Percentiles rank a stretch among this genome's conserved stretches.
phyloP scores from a whole-genome alignment of 2,888 invertebrate genomes.

The Drosophila neonasuta region DNA sequence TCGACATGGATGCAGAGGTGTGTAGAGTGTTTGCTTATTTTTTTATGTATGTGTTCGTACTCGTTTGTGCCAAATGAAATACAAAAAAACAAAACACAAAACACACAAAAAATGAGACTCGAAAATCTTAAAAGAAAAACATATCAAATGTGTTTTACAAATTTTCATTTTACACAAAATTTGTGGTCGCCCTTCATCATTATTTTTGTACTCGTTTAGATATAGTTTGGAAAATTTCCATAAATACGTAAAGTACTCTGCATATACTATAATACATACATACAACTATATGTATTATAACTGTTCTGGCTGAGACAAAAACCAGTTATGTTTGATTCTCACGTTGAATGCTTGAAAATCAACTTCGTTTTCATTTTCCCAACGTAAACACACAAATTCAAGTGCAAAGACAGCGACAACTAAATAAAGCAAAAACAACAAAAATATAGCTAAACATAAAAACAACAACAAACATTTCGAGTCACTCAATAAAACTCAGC shows the following conservation, averaged over 20 bases:
- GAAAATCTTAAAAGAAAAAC: not conserved
- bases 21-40: constrained; percentile 44
- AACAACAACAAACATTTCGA: constrained; percentile 16
- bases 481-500: constrained; percentile 26
- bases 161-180: not conserved
- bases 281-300: not conserved
- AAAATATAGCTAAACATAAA: constrained; percentile 17
- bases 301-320: not conserved
- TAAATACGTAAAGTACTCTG: not conserved
- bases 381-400: constrained; percentile 39
- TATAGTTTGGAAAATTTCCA: not conserved
- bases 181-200: not conserved
- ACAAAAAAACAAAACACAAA: not conserved
- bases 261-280: too few relatives aligned
- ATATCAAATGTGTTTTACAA: not conserved
- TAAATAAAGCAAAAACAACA: constrained; percentile 18
- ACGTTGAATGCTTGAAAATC: constrained; percentile 7
- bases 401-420: constrained; percentile 51
- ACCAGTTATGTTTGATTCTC: constrained; percentile 34
- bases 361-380: constrained; percentile 41
- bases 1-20: constrained; percentile 68
- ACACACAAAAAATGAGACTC: not conserved
- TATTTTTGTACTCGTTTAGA: not conserved
- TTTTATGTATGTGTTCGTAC: constrained; percentile 13
- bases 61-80: constrained; percentile 14